Evolutionary conservation across 2,888 invertebrate species (phyloP).

Genomic region (Heteropelma amictum): DNA sequence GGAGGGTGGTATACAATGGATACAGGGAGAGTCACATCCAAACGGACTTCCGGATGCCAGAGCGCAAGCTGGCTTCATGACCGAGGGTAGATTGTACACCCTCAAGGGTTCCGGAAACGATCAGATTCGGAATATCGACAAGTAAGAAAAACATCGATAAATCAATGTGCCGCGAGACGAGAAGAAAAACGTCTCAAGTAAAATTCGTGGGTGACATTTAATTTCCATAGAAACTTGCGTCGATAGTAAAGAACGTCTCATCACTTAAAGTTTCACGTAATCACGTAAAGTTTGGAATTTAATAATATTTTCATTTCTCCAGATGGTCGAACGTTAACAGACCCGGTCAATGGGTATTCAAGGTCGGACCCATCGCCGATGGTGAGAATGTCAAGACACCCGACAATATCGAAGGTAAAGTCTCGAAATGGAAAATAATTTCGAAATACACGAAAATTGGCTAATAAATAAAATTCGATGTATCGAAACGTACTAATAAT

Average conservation of each 20-base stretch:
- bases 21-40: slow-evolving; percentile 88
- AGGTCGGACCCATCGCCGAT: slow-evolving; percentile 85
- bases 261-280: no score
- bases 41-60: slow-evolving; percentile 91
- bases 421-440: not conserved
- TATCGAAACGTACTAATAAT: slow-evolving; percentile 1
- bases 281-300: not conserved
- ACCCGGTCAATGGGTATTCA: slow-evolving; percentile 92
- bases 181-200: not conserved
- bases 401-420: slow-evolving; percentile 78
- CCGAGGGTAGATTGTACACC: slow-evolving; percentile 87
- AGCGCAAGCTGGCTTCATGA: slow-evolving; percentile 95
- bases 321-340: slow-evolving; percentile 93
- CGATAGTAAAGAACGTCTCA: no score
- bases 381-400: slow-evolving; percentile 84
- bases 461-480: not conserved
- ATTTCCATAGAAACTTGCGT: no score
- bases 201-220: no score
- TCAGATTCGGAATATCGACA: slow-evolving; percentile 88
- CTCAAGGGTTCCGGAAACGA: slow-evolving; percentile 95
- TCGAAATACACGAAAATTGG: slow-evolving; percentile 33
- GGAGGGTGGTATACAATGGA: slow-evolving; percentile 94
- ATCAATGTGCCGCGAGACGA: not conserved
- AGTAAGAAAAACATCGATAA: slow-evolving; percentile 79
- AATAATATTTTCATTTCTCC: slow-evolving; percentile 64